Base-by-base conservation (phyloP, 1,140 invertebrate genomes). In the Sarcophaga bullata region DNA sequence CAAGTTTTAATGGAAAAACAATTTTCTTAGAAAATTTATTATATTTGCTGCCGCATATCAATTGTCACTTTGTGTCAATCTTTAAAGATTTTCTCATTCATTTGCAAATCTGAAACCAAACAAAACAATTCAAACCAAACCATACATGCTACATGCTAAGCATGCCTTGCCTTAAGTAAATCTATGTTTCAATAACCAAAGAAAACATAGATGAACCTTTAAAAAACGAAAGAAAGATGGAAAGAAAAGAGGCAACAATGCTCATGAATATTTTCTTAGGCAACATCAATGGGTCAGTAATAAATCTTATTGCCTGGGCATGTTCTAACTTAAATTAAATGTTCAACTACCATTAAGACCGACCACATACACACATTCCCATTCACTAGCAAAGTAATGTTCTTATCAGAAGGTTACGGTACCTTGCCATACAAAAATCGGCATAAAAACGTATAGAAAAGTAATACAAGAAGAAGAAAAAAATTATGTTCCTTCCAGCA, bases 51-150 rank as follows among this genome's bases (percentile, higher is more conserved):
- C 62, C 15, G 13, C 54, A 58, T n/a, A 58, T 58, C 54, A 58
- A 58, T 58, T 58, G 54, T 58, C 54, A 15, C n/a, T 68, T 68
- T 19, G n/a, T 68, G 17, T 68, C 17, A 19, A 19, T 68, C 7
- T 68, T 68, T 68, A 68, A 68, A 68, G 17, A 68, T 68, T 52
- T 68, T 68, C 54, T 68, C 19, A 25, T 68, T 19, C 62, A 68
- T 68, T 68, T 19, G n/a, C n/a, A 19, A 15, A 8, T 6, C 49
- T 50, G 49, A 50, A 50, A 17, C 19, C 8, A 6, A 25, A 9
- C 62, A 68, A 68, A 4, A 9, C 62, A 68, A 68, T 0, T n/a
- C 7, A 7, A 58, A n/a, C 4, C 4, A 58, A 54, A 54, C 7
- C 5, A n/a, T 15, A 58, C 15, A 58, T n/a, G 13, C 0, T 58